A percentile compares a stretch with the other conserved stretches of the same genome.
These are phyloP conservation scores for Drepana arcuata DNA, from an alignment of 1,140 invertebrate genomes.

Conservation along the genomic window DNA sequence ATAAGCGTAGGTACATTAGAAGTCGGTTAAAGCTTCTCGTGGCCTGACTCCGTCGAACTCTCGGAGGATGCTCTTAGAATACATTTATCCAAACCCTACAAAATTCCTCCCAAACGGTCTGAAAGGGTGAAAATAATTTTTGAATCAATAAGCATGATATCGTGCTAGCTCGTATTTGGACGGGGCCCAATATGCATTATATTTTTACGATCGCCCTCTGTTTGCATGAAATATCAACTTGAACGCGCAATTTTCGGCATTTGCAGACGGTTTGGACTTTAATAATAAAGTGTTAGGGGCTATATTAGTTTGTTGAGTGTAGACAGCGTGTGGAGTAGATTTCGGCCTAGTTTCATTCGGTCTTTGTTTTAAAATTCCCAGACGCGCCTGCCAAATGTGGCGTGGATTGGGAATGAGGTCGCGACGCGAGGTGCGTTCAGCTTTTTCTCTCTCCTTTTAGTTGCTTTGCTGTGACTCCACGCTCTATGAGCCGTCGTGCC, in stretches of 20 bases:
- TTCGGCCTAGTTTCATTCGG: constrained; percentile 20
- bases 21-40: no score
- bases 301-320: not conserved
- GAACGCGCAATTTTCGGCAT: no score
- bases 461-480: no score
- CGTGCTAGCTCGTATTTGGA: constrained; percentile 4
- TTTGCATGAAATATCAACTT: no score
- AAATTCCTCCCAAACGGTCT: no score
- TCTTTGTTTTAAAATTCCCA: constrained; percentile 26
- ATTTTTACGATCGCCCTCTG: constrained; percentile 20
- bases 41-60: no score
- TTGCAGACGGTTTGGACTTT: constrained; percentile 4
- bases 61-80: no score
- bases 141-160: constrained; percentile 10
- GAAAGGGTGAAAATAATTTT: constrained; percentile 9
- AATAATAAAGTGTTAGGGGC: not conserved
- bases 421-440: no score
- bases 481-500: no score
- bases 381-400: constrained; percentile 21
- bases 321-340: constrained; percentile 2
- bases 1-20: no score
- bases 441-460: no score
- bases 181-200: constrained; percentile 15
- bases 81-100: no score
- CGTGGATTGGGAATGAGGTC: constrained; percentile 15